Evolutionary conservation across 2,113 vertebrate genomes (phyloP), one percentile per base, ranked within the genome.

Genomic region (Ornithorhynchus anatinus): DNA sequence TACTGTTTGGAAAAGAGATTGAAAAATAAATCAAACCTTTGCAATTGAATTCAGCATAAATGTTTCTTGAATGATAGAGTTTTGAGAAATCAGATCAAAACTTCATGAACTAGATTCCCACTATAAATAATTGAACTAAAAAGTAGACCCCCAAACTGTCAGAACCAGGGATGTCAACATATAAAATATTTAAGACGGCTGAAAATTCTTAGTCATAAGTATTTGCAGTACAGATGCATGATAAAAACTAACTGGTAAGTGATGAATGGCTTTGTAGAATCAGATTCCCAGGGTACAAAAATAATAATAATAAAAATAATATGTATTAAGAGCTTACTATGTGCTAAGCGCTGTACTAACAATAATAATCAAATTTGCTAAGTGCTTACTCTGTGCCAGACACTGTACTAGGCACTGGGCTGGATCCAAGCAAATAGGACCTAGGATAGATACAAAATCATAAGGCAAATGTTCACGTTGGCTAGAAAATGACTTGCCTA

Each of bases 51-150:
- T 61, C 36, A 70, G 71, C 47, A 40, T 50, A 80, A 69, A 39
- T 74, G 27, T 40, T 68, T 75, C 71, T 75, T 77, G 68, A 80
- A 68, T 76, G 7, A 64, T 5, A 2, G 3, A 38, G 2, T 36
- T 82, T 71, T 51, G 53, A 43, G n/a, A 75, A 51, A 53, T 50
- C 3, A 15, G 43, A 74, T 80, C 14, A 80, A 72, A 84, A 36
- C 20, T 5, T 64, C n/a, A 54, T 42, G 51, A 75, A 39, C n/a
- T 48, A 50, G 33, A 45, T 58, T 29, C 5, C 48, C 50, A 51
- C 16, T 73, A 0, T 40, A 10, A 37, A 40, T 71, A 77, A 50
- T 5, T 52, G 32, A 81, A 33, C 22, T 53, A 32, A n/a, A 65
- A 11, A 53, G 73, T 14, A 12, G 39, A 13, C 14, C 69, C 67